These are phyloP conservation scores for Dromiciops gliroides DNA, from an alignment of 2,113 vertebrate species.

Conservation along the genomic window DNA sequence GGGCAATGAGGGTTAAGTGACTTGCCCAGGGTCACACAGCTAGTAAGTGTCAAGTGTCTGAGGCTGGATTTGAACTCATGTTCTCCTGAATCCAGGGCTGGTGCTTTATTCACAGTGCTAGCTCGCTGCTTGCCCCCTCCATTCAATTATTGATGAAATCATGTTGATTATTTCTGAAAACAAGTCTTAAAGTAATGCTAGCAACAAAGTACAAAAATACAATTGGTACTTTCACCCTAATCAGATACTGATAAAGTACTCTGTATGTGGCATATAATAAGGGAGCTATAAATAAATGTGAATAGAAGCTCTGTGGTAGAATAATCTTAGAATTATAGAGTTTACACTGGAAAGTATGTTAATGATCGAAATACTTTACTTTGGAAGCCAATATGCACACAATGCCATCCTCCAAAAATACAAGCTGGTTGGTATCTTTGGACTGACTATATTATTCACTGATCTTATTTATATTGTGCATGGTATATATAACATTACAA, in stretches of 20 bases:
- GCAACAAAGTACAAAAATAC: not conserved
- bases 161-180: not conserved
- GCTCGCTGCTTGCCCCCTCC: no score
- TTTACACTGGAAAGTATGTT: not conserved
- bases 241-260: not conserved
- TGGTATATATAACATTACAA: no score
- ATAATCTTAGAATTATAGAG: not conserved
- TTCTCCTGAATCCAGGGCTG: no score
- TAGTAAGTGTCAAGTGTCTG: no score
- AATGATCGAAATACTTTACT: not conserved
- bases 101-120: no score
- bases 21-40: no score
- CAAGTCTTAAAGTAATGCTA: not conserved
- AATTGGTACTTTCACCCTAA: not conserved
- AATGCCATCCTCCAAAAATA: not conserved
- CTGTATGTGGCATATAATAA: not conserved
- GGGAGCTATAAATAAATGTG: not conserved
- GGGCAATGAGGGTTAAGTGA: no score
- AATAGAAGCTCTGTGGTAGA: not conserved
- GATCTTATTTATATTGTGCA: no score
- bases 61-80: no score
- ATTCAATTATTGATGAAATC: not conserved
- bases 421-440: not conserved
- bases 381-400: not conserved
- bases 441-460: no score